A percentile compares a stretch with the other conserved stretches of the same genome.
Evolutionary conservation across 2,113 vertebrate species (phyloP).

Genomic region (Otis tarda): DNA sequence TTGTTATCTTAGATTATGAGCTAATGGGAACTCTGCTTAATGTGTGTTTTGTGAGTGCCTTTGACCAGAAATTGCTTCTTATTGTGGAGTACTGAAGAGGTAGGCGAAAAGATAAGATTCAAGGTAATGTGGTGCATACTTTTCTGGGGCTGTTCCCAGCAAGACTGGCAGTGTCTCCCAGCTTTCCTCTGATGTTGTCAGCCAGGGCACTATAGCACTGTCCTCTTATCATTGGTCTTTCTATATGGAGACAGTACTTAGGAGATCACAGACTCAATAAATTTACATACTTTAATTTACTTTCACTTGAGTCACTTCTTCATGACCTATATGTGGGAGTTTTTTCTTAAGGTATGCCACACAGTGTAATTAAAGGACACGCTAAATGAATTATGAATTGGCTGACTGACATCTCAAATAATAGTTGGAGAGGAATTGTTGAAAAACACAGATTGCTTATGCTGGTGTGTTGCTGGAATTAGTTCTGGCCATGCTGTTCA

Average conservation of each 20-base stretch:
- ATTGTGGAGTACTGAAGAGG: not conserved
- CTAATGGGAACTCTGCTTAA: not conserved
- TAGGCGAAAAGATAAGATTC: not conserved
- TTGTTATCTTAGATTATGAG: not conserved
- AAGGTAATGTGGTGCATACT: too few relatives aligned
- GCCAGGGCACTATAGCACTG: not conserved
- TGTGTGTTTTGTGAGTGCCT: not conserved
- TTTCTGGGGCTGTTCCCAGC: not conserved
- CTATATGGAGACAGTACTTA: not conserved
- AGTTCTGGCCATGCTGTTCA: not conserved
- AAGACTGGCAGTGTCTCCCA: not conserved
- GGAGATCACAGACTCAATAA: not conserved
- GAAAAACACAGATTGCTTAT: not conserved
- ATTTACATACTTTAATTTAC: not conserved
- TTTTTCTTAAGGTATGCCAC: not conserved
- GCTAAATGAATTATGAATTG: not conserved
- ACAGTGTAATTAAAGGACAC: not conserved
- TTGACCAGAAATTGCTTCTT: not conserved
- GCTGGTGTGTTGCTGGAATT: not conserved
- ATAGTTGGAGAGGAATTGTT: not conserved
- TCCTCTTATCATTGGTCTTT: not conserved
- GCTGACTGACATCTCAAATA: not conserved
- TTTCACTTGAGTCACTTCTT: not conserved
- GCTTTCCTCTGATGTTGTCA: not conserved
- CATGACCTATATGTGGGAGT: not conserved